Base-by-base conservation (phyloP, 2,797 vertebrate genomes). In the Tolypeutes matacus region DNA sequence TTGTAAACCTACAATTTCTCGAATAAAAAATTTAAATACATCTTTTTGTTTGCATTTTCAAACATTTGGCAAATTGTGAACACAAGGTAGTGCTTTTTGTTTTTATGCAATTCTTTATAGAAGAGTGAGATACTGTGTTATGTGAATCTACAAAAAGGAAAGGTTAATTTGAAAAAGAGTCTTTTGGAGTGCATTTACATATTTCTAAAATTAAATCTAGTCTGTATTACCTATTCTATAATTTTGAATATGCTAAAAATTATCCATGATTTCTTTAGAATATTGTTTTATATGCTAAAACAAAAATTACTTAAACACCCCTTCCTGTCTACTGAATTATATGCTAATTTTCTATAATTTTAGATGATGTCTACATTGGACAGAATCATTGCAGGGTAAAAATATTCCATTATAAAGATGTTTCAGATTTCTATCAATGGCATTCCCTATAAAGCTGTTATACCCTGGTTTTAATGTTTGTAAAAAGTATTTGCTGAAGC, bases 101-200 rank as follows among this genome's bases (percentile, higher is more conserved):
- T 89, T 89, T 81, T 49, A 78, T 76, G 8, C 72, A 70, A 82
- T 72, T 89, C 10, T 93, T 69, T 46, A 53, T 36, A 7, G 27
- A 89, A 75, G 13, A 17, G 1, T 51, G n/a, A 95, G 58, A 78
- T 75, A 78, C 20, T 85, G 88, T 82, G 10, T 42, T 88, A 11
- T 51, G 3, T 78, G 9, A 96, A 64, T 72, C n/a, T 85, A 73
- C 6, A 77, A 64, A 83, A 93, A 70, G 25, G 46, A 95, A 92
- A 89, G 6, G 69, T 56, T 78, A 36, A 49, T 70, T 92, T 65
- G 58, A 80, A 76, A 86, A 84, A 78, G n/a, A 87, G 80, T 14
- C 36, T 51, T 82, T 82, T 29, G 58, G 7, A 49, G 82, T 69
- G 8, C 1, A n/a, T 77, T 85, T 39, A 78, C 1, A n/a, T 10